Conservation (phyloP, 2,888 invertebrate species). For the Tiliacea aurago region DNA sequence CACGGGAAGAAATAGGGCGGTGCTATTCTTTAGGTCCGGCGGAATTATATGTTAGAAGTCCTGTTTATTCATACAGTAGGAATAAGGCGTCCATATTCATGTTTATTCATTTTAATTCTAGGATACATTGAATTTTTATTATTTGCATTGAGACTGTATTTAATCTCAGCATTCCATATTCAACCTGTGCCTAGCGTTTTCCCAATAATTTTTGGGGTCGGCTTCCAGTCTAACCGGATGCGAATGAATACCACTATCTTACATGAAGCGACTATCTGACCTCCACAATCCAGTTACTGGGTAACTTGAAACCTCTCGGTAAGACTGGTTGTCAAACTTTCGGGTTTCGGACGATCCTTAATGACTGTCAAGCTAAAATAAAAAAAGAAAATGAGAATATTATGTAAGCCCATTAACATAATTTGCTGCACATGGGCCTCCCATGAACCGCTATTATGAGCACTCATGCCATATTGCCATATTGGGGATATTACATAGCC, state of each 20-base stretch:
- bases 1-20: too few species aligned
- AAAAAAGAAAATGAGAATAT: slow-evolving; percentile 5
- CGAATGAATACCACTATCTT: background rate
- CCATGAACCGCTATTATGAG: background rate
- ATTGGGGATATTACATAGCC: background rate
- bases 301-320: background rate
- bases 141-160: slow-evolving; percentile 23
- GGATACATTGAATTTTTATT: slow-evolving; percentile 21
- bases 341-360: background rate
- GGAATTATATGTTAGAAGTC: slow-evolving; percentile 3
- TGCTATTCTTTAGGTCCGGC: too few species aligned
- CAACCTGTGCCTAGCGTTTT: background rate
- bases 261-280: background rate
- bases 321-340: too few species aligned
- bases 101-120: slow-evolving; percentile 18
- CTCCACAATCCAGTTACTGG: background rate
- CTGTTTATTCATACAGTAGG: slow-evolving; percentile 25
- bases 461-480: background rate
- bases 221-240: background rate
- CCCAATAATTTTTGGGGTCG: background rate
- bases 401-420: background rate
- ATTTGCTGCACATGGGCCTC: background rate
- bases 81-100: slow-evolving; percentile 26
- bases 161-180: background rate
- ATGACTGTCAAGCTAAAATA: background rate